These are phyloP conservation scores for Trichogramma dendrolimi DNA, from an alignment of 2,888 invertebrate genomes.

Conservation along the genomic window DNA sequence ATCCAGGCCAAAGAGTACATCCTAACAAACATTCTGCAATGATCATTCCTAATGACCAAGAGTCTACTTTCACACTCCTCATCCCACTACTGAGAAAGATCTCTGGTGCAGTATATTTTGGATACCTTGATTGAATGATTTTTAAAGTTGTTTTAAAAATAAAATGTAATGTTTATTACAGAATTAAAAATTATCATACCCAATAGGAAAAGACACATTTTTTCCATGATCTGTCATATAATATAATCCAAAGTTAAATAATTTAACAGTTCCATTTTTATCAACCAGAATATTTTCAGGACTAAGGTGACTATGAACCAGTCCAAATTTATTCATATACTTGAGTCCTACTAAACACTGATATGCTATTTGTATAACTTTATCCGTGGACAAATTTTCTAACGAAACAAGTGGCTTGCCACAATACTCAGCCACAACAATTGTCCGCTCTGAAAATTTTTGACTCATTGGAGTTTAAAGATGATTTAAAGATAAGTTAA, in stretches of 20 bases:
- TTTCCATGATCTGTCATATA: constrained; percentile 84
- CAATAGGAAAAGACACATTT: constrained; percentile 85
- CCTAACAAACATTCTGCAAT: constrained; percentile 74
- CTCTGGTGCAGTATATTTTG: constrained; percentile 79
- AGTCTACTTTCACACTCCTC: constrained; percentile 74
- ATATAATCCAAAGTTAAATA: constrained; percentile 91
- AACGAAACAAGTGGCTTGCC: constrained; percentile 61
- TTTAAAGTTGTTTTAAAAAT: constrained; percentile 13
- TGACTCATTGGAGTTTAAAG: background rate
- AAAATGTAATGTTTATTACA: constrained; percentile 4
- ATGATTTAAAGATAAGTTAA: constrained; percentile 3
- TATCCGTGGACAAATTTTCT: constrained; percentile 55
- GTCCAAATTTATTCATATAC: constrained; percentile 67
- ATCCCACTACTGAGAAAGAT: constrained; percentile 64
- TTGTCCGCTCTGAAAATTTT: constrained; percentile 65
- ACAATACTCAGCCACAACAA: constrained; percentile 77
- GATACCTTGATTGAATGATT: constrained; percentile 57
- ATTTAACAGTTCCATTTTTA: constrained; percentile 67
- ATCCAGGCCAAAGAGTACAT: constrained; percentile 66
- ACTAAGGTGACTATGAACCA: constrained; percentile 77
- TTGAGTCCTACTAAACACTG: constrained; percentile 71
- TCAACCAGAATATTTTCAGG: constrained; percentile 80
- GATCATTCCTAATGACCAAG: constrained; percentile 93
- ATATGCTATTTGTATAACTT: constrained; percentile 64
- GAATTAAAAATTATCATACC: constrained; percentile 55